Evolutionary conservation across 2,113 vertebrate genomes (phyloP).

Genomic region (Esox niger): DNA sequence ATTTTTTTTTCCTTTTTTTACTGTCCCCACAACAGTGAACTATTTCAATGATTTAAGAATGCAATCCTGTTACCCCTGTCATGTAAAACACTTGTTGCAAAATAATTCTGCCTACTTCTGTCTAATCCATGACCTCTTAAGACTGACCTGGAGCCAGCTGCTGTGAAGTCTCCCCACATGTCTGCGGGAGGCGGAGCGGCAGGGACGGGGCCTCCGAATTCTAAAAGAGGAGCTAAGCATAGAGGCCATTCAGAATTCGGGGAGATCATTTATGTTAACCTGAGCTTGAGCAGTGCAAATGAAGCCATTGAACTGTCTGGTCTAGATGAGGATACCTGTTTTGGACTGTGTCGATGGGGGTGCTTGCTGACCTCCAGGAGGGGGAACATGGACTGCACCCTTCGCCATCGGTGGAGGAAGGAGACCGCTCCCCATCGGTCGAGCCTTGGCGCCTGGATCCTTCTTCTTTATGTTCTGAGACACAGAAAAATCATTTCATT

Average conservation of each 20-base stretch:
- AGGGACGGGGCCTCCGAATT: slow-evolving; percentile 46
- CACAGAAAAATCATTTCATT: too few species aligned
- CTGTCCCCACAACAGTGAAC: too few species aligned
- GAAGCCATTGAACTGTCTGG: background rate
- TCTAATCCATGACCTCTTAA: background rate
- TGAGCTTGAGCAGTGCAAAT: background rate
- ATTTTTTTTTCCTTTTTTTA: too few species aligned
- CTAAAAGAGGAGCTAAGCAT: slow-evolving; percentile 60
- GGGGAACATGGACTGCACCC: slow-evolving; percentile 44
- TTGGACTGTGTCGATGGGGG: slow-evolving; percentile 49
- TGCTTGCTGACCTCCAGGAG: slow-evolving; percentile 42
- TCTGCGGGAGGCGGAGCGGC: slow-evolving; percentile 69
- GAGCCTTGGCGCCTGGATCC: slow-evolving; percentile 73
- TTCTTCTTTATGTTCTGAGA: slow-evolving; percentile 91
- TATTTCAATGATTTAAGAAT: too few species aligned
- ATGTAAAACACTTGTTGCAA: too few species aligned
- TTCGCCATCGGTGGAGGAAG: slow-evolving; percentile 85
- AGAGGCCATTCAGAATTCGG: background rate
- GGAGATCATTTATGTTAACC: background rate
- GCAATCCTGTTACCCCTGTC: too few species aligned
- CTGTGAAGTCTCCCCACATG: slow-evolving; percentile 90
- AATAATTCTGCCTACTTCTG: too few species aligned
- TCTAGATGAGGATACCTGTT: slow-evolving; percentile 64
- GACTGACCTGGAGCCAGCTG: slow-evolving; percentile 85
- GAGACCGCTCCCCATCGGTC: slow-evolving; percentile 64